Evolutionary conservation across 2,797 vertebrate genomes (phyloP), one percentile per base, ranked within the genome.

Genomic region (Cetoscarus ocellatus): DNA sequence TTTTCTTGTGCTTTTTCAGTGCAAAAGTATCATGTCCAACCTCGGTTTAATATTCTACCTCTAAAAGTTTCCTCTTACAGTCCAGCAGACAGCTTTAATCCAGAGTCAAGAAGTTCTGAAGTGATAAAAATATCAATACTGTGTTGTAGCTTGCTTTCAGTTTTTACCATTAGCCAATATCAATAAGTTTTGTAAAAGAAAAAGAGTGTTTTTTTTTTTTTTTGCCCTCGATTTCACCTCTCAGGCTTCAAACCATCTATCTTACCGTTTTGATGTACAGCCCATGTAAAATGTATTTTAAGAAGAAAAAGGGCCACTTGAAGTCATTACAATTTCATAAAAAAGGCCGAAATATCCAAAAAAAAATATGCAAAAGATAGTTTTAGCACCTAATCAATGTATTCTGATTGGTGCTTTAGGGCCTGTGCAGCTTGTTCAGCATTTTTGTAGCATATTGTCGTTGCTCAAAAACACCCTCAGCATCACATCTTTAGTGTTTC

Each of bases 41-140:
- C 50, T 34, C 4, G 1, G 50, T 34, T 34, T 18, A 1, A 10
- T 39, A 39, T 39, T 10, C 38, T 8, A 6, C 6, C 34, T 12
- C 6, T 12, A 27, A 18, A 49, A 50, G 51, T 36, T 18, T 15
- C 12, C 14, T 10, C 15, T 54, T 10, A n/a, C 35, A 36, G 14
- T 15, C 27, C 35, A 15, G 14, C 34, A n/a, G 52, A 14, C 35
- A 36, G 35, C 35, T 51, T 34, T 51, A 34, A 54, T 54, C 35
- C 12, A n/a, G 35, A n/a, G 35, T 34, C 52, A 54, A 36, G 52
- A 38, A 2, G 52, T 38, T 18, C 49, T 55, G 57, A 39, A 8
- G 18, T 13, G 54, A 40, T 48, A 10, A n/a, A 47, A 61, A 42
- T 56, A 44, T 57, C 56, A 6, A 49, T 62, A 49, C 15, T 17